Conservation (phyloP, 2,113 vertebrate genomes). For the Dasyprocta punctata region DNA sequence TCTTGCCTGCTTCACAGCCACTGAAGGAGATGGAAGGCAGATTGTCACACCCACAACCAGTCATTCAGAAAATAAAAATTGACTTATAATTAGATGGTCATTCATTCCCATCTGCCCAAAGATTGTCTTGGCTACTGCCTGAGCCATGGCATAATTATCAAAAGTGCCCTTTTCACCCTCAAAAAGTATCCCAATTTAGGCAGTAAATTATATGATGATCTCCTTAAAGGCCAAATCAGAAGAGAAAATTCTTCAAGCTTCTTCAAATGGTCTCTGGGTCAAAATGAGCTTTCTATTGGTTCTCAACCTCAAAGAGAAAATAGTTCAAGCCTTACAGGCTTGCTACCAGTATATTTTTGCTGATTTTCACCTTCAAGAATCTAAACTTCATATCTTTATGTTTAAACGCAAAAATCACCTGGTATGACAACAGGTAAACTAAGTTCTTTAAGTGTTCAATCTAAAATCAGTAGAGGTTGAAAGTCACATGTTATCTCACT, state of each 20-base stretch:
- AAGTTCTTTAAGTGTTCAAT: background rate
- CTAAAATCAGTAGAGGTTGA: background rate
- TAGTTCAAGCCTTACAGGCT: background rate
- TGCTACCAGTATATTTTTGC: background rate
- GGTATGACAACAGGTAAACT: background rate
- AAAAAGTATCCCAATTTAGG: background rate
- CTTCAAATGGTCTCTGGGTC: background rate
- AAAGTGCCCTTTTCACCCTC: background rate
- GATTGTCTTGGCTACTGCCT: background rate
- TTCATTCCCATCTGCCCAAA: background rate
- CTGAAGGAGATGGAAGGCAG: background rate
- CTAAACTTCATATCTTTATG: background rate
- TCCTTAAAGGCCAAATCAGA: conserved; percentile 21
- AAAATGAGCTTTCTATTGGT: background rate
- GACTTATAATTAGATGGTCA: background rate
- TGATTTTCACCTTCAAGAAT: background rate
- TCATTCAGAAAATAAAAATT: conserved; percentile 38
- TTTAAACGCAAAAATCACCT: conserved; percentile 29
- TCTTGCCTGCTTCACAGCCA: background rate
- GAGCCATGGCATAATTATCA: background rate
- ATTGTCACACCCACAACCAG: background rate
- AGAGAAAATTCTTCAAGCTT: background rate
- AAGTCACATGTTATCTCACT: background rate
- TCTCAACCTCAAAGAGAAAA: background rate
- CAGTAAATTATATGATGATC: background rate